phyloP scores from a whole-genome alignment of 2,797 vertebrate genomes.

The Tenualosa thibaudeaui region DNA sequence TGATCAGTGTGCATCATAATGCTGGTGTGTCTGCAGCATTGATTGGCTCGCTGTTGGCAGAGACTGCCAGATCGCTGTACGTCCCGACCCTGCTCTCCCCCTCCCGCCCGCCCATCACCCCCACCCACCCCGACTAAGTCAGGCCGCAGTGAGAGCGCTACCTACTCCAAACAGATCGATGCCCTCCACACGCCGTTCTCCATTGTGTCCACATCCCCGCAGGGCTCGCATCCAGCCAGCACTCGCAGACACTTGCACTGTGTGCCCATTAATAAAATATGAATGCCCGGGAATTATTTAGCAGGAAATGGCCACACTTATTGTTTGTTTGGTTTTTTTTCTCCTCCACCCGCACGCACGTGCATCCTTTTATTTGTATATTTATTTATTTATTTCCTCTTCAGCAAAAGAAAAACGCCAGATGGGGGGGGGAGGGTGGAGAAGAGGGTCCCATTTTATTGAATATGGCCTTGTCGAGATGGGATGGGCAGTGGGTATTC shows the following conservation, averaged over 20 bases:
- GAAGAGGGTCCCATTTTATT: not conserved
- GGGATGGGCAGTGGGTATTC: not conserved
- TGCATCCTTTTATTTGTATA: not conserved
- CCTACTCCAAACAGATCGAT: slow-evolving; percentile 58
- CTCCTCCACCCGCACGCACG: not conserved
- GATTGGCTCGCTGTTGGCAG: not conserved
- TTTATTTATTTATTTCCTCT: not conserved
- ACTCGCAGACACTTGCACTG: slow-evolving; percentile 32
- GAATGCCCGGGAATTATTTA: slow-evolving; percentile 36
- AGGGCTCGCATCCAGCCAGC: slow-evolving; percentile 36
- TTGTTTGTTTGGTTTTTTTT: slow-evolving; percentile 10
- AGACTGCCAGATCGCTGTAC: slow-evolving; percentile 12
- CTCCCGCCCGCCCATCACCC: not conserved
- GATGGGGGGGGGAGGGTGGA: not conserved
- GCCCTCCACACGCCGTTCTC: slow-evolving; percentile 49
- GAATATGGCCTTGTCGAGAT: not conserved
- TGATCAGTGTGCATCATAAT: slow-evolving; percentile 10
- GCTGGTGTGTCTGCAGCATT: not conserved
- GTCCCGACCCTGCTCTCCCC: not conserved
- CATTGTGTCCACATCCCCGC: slow-evolving; percentile 41
- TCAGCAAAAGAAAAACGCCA: not conserved
- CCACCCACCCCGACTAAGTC: slow-evolving; percentile 17
- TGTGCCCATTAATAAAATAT: slow-evolving; percentile 55
- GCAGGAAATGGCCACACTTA: not conserved
- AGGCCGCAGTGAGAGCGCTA: slow-evolving; percentile 33